Percentiles rank a stretch among this genome's conserved stretches.
These are phyloP conservation scores for Rhadinocentrus ornatus DNA, from an alignment of 2,797 vertebrate genomes.

Conservation along the genomic window DNA sequence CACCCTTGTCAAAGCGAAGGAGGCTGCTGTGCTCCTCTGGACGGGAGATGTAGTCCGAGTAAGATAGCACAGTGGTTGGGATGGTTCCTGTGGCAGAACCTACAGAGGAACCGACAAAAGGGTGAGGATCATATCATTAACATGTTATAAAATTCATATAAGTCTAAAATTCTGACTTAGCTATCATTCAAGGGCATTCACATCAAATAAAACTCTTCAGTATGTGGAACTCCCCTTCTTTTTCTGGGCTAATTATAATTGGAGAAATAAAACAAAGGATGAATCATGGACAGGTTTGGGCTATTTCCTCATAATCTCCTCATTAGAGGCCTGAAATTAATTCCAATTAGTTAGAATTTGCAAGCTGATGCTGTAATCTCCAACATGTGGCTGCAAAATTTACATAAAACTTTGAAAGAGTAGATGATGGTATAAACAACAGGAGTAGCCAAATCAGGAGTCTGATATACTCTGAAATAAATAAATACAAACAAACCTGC, in stretches of 20 bases:
- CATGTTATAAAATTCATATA: neutral
- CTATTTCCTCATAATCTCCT: neutral
- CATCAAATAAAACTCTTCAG: neutral
- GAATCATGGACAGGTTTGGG: neutral
- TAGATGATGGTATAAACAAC: neutral
- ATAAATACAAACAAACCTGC: neutral
- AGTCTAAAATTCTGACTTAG: neutral
- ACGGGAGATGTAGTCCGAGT: conserved; percentile 94
- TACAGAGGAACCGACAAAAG: conserved; percentile 49
- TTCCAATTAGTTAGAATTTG: neutral
- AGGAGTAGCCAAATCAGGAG: neutral
- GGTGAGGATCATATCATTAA: neutral
- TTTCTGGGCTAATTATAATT: neutral
- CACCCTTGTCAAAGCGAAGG: conserved; percentile 88
- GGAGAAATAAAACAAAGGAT: neutral
- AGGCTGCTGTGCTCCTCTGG: conserved; percentile 90
- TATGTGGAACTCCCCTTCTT: neutral
- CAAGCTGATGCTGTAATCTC: neutral
- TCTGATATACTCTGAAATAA: neutral
- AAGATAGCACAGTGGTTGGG: conserved; percentile 90
- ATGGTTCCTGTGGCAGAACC: conserved; percentile 90
- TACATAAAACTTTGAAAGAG: neutral
- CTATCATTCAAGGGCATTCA: neutral
- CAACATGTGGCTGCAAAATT: neutral
- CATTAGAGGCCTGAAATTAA: neutral